Conservation (phyloP, 2,888 invertebrate genomes). For the Rotaria sp. region DNA sequence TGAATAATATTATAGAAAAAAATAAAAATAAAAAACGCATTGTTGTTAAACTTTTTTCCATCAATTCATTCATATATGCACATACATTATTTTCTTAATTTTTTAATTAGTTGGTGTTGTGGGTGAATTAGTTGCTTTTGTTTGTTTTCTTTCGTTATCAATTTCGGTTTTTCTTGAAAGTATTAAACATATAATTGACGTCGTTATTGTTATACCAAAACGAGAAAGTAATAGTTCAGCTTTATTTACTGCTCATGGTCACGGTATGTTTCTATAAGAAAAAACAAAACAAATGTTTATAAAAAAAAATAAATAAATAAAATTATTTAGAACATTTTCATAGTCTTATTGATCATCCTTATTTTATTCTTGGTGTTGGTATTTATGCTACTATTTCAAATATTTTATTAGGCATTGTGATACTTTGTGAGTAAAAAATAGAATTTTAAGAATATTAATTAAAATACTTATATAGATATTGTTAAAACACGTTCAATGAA, state of each 20-base stretch:
- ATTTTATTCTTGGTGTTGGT: not conserved
- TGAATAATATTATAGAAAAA: no score
- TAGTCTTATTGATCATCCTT: not conserved
- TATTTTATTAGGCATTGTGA: not conserved
- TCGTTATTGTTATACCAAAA: not conserved
- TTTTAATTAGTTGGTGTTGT: slow-evolving; percentile 7
- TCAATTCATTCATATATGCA: no score
- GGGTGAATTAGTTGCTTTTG: slow-evolving; percentile 16
- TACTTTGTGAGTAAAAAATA: not conserved
- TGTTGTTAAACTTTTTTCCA: no score
- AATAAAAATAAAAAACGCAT: no score
- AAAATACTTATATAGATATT: not conserved
- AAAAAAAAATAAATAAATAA: not conserved
- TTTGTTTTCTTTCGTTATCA: slow-evolving; percentile 16
- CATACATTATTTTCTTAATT: no score
- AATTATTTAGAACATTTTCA: not conserved
- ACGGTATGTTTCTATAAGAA: not conserved
- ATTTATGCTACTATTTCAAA: not conserved
- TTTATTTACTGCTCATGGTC: slow-evolving; percentile 11
- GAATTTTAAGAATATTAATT: no score
- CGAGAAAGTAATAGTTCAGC: not conserved
- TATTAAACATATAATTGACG: not conserved
- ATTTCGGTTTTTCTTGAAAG: slow-evolving; percentile 15
- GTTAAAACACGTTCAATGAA: not conserved
- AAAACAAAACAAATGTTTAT: no score